These are phyloP conservation scores for Eciton burchellii DNA, from an alignment of 1,140 invertebrate genomes.

Conservation along the genomic window DNA sequence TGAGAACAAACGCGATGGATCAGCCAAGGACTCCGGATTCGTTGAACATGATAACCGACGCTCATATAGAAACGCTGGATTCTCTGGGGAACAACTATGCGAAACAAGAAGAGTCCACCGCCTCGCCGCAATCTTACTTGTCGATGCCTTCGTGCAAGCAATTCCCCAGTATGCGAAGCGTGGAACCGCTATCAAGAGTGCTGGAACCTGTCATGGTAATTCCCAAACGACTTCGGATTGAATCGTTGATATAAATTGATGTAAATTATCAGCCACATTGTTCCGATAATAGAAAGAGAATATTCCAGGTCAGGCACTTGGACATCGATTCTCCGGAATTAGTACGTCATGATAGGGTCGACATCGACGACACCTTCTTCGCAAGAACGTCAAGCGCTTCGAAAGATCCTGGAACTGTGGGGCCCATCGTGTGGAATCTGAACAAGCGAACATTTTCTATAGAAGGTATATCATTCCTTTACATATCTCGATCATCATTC, in stretches of 20 bases:
- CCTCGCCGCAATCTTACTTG: slow-evolving; percentile 89
- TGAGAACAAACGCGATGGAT: slow-evolving; percentile 70
- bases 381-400: slow-evolving; percentile 81
- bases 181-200: slow-evolving; percentile 91
- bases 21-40: slow-evolving; percentile 73
- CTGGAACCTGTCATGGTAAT: slow-evolving; percentile 88
- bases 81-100: slow-evolving; percentile 76
- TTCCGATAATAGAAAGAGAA: background rate
- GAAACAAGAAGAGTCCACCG: slow-evolving; percentile 76
- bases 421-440: slow-evolving; percentile 92
- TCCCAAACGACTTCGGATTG: background rate
- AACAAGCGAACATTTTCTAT: slow-evolving; percentile 82
- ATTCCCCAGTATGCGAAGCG: slow-evolving; percentile 90
- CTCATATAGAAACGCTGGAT: slow-evolving; percentile 75
- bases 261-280: background rate
- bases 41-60: slow-evolving; percentile 60
- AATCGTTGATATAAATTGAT: background rate
- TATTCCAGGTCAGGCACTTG: slow-evolving; percentile 77
- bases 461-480: slow-evolving; percentile 74
- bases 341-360: slow-evolving; percentile 61
- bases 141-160: slow-evolving; percentile 93
- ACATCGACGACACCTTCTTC: slow-evolving; percentile 71
- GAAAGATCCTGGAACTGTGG: slow-evolving; percentile 93
- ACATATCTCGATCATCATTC: slow-evolving; percentile 2
- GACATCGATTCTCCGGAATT: slow-evolving; percentile 81